Evolutionary conservation across 2,113 vertebrate genomes (phyloP), one percentile per base, ranked within the genome.

Genomic region (Pithys albifrons): DNA sequence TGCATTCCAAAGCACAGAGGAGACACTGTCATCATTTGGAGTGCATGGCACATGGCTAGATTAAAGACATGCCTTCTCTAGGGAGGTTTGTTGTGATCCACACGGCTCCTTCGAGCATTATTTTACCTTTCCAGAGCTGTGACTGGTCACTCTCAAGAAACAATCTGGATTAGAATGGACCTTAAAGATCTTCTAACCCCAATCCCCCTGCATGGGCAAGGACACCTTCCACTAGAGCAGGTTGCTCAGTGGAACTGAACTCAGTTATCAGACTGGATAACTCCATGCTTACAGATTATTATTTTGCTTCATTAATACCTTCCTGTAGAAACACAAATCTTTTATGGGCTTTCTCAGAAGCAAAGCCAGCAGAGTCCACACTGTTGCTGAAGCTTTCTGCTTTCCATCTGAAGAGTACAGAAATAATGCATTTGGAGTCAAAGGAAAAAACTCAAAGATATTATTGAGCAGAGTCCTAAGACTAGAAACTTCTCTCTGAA

Each of bases 401-500:
- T 74, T 74, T 76, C 49, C 51, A 29, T 51, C 31, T 23, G 29
- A 55, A 9, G 9, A 5, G 8, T 12, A 49, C 35, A 92, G 48
- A 80, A 95, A 87, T 58, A 74, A 74, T 29, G 37, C 55, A 75
- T 76, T 73, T 80, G 39, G 46, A 94, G 29, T 37, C 46, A 96
- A 84, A 89, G 18, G 19, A 91, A 95, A 85, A 86, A 89, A 2
- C 7, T 51, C 58, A 86, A 91, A 97, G 75, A 91, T 88, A 64
- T 37, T 86, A 86, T 51, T 93, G 89, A 90, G 92, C 70, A 43
- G 57, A 80, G 41, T 93, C 67, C 69, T 70, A 51, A 67, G 39
- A 93, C 70, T 72, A 86, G 57, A 97, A 97, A 94, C 77, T 89
- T 95, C 79, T 95, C 75, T 94, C 73, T 97, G 72, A 96, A 96